phyloP scores from a whole-genome alignment of 2,113 vertebrate species.

The Rhegmatorhina hoffmannsi region DNA sequence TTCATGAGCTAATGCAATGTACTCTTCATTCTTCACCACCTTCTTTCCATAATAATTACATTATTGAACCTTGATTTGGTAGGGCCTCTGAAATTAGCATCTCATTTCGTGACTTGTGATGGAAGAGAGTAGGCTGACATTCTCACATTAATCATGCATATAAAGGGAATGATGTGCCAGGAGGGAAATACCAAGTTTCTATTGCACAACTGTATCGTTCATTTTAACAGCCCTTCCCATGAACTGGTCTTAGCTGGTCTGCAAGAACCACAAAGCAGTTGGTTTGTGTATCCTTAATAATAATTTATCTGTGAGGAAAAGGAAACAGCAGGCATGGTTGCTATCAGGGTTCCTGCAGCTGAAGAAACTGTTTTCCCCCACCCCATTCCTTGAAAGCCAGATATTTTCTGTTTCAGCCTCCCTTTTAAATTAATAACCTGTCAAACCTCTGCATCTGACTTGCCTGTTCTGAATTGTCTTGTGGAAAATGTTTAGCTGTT shows the following conservation, averaged over 20 bases:
- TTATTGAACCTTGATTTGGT: not conserved
- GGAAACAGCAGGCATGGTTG: not conserved
- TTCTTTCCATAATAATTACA: not conserved
- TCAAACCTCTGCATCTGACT: slow-evolving; percentile 14
- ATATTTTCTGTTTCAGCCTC: not conserved
- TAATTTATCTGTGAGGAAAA: not conserved
- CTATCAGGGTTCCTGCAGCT: not conserved
- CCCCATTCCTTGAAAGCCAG: not conserved
- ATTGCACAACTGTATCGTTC: not conserved
- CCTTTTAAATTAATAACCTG: not conserved
- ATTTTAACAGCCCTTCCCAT: not conserved
- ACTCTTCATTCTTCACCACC: not conserved
- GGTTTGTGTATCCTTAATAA: not conserved
- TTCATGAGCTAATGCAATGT: not conserved
- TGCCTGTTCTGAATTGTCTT: not conserved
- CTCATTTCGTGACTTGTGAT: not conserved
- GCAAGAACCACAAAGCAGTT: not conserved
- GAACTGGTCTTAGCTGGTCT: not conserved
- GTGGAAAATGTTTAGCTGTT: not conserved
- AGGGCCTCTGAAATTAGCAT: not conserved
- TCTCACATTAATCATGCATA: not conserved
- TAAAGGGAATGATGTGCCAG: not conserved
- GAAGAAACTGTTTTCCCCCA: not conserved
- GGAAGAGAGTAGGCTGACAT: not conserved
- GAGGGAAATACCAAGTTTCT: not conserved